A percentile compares a stretch with the other conserved stretches of the same genome.
Conservation (phyloP, 2,113 vertebrate genomes). For the Gavia stellata region DNA sequence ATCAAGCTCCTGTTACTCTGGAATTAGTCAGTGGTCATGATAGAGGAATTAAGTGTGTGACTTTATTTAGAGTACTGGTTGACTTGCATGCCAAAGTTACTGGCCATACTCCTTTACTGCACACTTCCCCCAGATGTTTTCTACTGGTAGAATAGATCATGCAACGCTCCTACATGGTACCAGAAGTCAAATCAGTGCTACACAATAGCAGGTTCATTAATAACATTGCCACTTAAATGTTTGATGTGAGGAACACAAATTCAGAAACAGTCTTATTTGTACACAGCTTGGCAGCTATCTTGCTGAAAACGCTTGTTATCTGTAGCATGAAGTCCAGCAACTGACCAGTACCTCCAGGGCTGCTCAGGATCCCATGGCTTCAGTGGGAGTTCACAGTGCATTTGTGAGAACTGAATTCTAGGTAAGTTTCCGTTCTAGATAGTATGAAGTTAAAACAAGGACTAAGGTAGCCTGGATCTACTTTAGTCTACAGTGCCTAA, state of each 20-base stretch:
- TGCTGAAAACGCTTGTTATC: not conserved
- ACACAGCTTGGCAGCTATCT: slow-evolving; percentile 9
- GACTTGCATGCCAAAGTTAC: not conserved
- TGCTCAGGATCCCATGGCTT: not conserved
- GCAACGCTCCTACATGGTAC: not conserved
- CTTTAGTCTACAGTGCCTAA: not conserved
- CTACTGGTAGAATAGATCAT: not conserved
- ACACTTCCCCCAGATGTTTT: not conserved
- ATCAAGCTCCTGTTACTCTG: not conserved
- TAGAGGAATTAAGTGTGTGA: not conserved
- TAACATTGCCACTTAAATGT: not conserved
- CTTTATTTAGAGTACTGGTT: too few species aligned
- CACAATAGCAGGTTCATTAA: not conserved
- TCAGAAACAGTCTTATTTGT: not conserved
- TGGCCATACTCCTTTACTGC: not conserved
- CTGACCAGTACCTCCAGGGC: not conserved
- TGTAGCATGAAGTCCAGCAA: not conserved
- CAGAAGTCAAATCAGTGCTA: not conserved
- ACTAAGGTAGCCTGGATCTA: not conserved
- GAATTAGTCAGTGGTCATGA: not conserved
- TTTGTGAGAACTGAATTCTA: not conserved
- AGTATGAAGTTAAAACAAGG: not conserved
- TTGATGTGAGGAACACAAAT: not conserved
- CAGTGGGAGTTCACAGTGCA: not conserved
- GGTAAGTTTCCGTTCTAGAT: not conserved